Evolutionary conservation across 2,113 vertebrate species (phyloP), one percentile per base, ranked within the genome.

Genomic region (Fulica atra): DNA sequence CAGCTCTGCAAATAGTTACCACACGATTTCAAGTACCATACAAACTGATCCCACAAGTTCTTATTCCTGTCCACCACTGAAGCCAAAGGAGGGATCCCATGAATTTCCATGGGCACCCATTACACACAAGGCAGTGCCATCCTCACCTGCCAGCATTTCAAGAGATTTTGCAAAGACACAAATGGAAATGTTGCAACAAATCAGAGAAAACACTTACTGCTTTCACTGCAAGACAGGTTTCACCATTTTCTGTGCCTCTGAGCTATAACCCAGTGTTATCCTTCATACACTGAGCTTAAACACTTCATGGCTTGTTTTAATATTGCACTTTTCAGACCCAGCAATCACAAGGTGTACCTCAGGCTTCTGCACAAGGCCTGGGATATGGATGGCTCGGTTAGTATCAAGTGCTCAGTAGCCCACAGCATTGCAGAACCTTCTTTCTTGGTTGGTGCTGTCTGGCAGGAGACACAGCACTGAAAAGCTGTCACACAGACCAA

Each of bases 211-310:
- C 13, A n/a, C 50, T 35, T 33, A 79, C 10, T 19, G 54, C 12
- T n/a, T 89, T 76, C 54, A 72, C 23, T 42, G 69, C 69, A 65
- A 16, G 36, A 7, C 4, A 53, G 0, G 63, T 73, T 77, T 40
- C 57, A 89, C 38, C 57, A 24, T 25, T 36, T 91, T 53, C 86
- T 99, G 99, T 99, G 98, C 99, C 99, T 98, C 97, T 98, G 99
- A 99, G 99, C 95, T 98, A 99, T 99, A 99, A 99, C 99, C 98
- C 98, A 98, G 98, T 96, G 98, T 97, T 96, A 94, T 93, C 51
- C 99, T 99, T 95, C 53, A 96, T 97, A 99, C 98, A 97, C 98
- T 97, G 98, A 98, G 99, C 99, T 99, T 99, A 99, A 99, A 99
- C 98, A 97, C 96, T 97, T 98, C 99, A 98, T 98, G 98, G 98